Percentiles rank a stretch among this genome's conserved stretches.
Evolutionary conservation across 2,113 vertebrate species (phyloP).

Genomic region (Cephalopterus ornatus): DNA sequence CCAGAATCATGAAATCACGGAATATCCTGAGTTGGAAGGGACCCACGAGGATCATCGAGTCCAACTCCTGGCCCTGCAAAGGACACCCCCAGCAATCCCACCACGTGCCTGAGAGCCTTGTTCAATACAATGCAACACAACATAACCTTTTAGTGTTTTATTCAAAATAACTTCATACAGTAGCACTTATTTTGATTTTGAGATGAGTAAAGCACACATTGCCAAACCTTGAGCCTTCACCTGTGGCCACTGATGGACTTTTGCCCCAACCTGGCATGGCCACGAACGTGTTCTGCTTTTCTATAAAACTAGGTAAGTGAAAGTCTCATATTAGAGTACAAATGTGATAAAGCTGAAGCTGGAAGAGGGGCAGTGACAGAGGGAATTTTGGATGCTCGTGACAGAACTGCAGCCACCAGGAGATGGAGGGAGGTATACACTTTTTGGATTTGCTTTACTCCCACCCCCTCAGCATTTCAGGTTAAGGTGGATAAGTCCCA

Average conservation of each 20-base stretch:
- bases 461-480: background rate
- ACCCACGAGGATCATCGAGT: background rate
- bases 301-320: background rate
- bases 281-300: background rate
- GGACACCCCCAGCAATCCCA: background rate
- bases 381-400: background rate
- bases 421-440: fast-evolving
- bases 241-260: background rate
- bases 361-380: background rate
- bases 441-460: background rate
- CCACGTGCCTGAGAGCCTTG: fast-evolving
- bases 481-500: background rate
- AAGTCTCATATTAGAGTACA: background rate
- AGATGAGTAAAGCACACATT: background rate
- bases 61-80: background rate
- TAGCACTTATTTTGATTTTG: background rate
- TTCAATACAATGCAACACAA: background rate
- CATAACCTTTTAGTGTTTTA: background rate
- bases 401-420: fast-evolving
- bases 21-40: background rate
- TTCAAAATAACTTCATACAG: background rate
- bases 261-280: background rate
- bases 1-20: background rate
- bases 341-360: background rate
- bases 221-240: background rate